Base-by-base conservation (phyloP, 1,140 invertebrate genomes). In the Diachasma alloeum region DNA sequence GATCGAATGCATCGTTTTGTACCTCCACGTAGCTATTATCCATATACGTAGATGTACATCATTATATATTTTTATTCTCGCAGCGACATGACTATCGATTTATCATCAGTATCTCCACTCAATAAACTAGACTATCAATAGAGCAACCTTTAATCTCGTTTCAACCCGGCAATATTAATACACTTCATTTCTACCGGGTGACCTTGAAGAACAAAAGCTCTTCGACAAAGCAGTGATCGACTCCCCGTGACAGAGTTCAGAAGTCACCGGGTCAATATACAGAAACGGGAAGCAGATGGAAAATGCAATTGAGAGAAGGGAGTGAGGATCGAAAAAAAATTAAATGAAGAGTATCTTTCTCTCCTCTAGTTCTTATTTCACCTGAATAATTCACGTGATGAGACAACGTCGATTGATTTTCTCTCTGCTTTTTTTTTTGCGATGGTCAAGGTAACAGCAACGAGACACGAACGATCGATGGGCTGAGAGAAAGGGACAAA, bases 71-170 rank as follows among this genome's bases (percentile, higher is more conserved):
- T 72, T 72, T 72, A 72, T 31, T 72, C 36, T 36, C 42, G 36
- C 3, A 73, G 36, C 53, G 56, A 63, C 72, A n/a, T 63, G 10
- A 63, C n/a, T 73, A 73, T 73, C 72, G 72, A 73, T 73, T 73
- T 73, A 73, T 73, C 72, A 36, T 73, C 19, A 19, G 46, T 71
- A 73, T 73, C 56, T 56, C 56, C 56, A 73, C 72, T 63, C 26
- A 37, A 73, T 73, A 36, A 73, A 73, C 72, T 63, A 24, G 48
- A 19, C 72, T 73, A 73, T 73, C 72, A 59, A 73, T 73, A 56
- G 48, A 73, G 48, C 72, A 73, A 73, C 72, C 72, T 73, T 73
- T 73, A 73, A 73, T 73, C 72, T 73, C 56, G n/a, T 73, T 31
- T 36, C 37, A 53, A 9, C 53, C 46, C 31, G 53, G 53, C 56